Conservation (phyloP, 1,140 invertebrate species). For the Diorhabda sublineata region DNA sequence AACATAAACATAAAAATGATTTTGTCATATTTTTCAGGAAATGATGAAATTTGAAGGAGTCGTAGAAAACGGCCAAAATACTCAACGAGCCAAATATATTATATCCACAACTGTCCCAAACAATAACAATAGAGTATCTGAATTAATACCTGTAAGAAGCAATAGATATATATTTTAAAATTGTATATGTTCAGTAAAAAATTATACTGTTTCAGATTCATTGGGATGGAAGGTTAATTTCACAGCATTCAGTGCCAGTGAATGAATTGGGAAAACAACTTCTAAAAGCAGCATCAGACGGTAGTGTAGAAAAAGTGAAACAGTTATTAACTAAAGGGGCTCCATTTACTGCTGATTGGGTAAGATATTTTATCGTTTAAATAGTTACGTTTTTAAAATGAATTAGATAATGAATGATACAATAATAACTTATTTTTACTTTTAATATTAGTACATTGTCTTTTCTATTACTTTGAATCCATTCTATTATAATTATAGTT, state of each 20-base stretch:
- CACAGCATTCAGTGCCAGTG: conserved; percentile 26
- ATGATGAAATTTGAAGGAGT: conserved; percentile 36
- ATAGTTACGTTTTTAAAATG: too few relatives aligned
- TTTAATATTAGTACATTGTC: too few relatives aligned
- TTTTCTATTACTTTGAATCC: too few relatives aligned
- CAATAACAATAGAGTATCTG: conserved; percentile 19
- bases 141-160: conserved; percentile 33
- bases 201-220: conserved; percentile 29
- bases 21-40: conserved; percentile 34
- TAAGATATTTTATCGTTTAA: conserved; percentile 42
- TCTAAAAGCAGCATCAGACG: conserved; percentile 71
- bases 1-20: conserved; percentile 18
- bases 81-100: conserved; percentile 28
- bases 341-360: conserved; percentile 90
- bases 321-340: conserved; percentile 82
- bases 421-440: too few relatives aligned
- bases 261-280: conserved; percentile 77
- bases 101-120: conserved; percentile 19
- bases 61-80: conserved; percentile 25
- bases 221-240: conserved; percentile 20
- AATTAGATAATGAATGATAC: too few relatives aligned
- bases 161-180: too few relatives aligned
- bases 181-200: too few relatives aligned
- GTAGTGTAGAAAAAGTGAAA: conserved; percentile 71
- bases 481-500: too few relatives aligned